phyloP scores from a whole-genome alignment of 1,140 invertebrate genomes.

The Drosophila subpulchrella region DNA sequence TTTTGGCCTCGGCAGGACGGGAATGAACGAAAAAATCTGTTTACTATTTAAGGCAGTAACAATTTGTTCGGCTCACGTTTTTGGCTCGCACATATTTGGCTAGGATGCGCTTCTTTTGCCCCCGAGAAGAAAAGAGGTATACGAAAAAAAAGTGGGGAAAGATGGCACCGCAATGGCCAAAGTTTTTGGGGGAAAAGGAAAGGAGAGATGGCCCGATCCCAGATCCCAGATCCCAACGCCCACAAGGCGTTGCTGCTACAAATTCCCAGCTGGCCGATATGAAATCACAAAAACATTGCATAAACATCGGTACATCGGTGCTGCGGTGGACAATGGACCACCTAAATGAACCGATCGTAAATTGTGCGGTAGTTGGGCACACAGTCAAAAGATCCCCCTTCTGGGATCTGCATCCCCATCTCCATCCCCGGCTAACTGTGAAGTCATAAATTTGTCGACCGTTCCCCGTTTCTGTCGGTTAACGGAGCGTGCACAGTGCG shows the following conservation, averaged over 20 bases:
- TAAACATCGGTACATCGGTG: conserved; percentile 59
- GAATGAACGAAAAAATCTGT: conserved; percentile 45
- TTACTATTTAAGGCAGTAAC: conserved; percentile 65
- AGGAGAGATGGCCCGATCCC: not conserved
- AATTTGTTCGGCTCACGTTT: conserved; percentile 72
- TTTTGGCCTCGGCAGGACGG: conserved; percentile 25
- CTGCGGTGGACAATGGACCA: conserved; percentile 71
- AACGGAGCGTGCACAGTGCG: conserved; percentile 34
- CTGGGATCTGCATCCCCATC: not conserved
- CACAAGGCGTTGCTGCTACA: conserved; percentile 61
- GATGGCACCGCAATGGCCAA: not conserved
- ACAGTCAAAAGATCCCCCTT: conserved; percentile 44
- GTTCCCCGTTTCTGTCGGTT: conserved; percentile 29
- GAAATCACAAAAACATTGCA: conserved; percentile 76
- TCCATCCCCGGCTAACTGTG: conserved; percentile 37
- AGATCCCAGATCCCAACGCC: conserved; percentile 36
- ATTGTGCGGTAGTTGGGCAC: conserved; percentile 65
- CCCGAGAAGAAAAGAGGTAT: not conserved
- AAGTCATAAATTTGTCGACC: conserved; percentile 68
- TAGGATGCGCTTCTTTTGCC: conserved; percentile 23
- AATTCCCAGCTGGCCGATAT: conserved; percentile 71
- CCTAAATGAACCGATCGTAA: conserved; percentile 78
- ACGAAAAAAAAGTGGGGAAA: not conserved
- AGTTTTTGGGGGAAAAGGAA: not conserved
- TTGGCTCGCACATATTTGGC: conserved; percentile 57